Percentiles rank a stretch among this genome's conserved stretches.
These are phyloP conservation scores for Erpornis zantholeuca DNA, from an alignment of 2,113 vertebrate genomes.

Conservation along the genomic window DNA sequence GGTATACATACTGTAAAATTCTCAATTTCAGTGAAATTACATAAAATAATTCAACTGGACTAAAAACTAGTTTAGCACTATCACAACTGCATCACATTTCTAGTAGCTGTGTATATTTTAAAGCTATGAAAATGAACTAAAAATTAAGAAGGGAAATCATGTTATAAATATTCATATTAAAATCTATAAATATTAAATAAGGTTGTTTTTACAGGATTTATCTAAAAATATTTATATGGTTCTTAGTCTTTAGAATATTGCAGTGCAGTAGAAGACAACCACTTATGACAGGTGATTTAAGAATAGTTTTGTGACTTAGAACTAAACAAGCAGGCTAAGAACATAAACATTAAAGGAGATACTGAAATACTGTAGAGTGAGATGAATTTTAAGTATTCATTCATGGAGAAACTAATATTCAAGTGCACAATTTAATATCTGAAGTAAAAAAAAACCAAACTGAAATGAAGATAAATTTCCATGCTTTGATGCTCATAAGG, in stretches of 20 bases:
- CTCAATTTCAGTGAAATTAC: not conserved
- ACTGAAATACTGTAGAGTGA: not conserved
- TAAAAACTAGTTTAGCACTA: not conserved
- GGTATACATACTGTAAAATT: not conserved
- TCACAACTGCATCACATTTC: not conserved
- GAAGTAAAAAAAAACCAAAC: not conserved
- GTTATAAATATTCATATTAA: not conserved
- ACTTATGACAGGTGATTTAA: not conserved
- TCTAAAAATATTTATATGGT: not conserved
- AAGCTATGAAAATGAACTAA: not conserved
- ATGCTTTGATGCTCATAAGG: not conserved
- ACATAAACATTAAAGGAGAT: not conserved
- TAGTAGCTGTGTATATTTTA: not conserved
- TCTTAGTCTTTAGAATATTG: not conserved
- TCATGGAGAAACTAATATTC: not conserved
- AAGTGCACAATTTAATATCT: not conserved
- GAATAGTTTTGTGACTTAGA: not conserved
- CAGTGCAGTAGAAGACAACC: not conserved
- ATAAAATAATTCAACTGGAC: not conserved
- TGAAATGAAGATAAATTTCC: not conserved
- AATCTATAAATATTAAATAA: not conserved
- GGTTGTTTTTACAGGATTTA: not conserved
- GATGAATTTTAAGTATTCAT: not conserved
- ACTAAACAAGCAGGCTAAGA: not conserved
- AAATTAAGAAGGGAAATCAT: not conserved